Percentiles rank a stretch among this genome's conserved stretches.
These are phyloP conservation scores for Hafferia zeledoni DNA, from an alignment of 2,797 vertebrate species.

Conservation along the genomic window DNA sequence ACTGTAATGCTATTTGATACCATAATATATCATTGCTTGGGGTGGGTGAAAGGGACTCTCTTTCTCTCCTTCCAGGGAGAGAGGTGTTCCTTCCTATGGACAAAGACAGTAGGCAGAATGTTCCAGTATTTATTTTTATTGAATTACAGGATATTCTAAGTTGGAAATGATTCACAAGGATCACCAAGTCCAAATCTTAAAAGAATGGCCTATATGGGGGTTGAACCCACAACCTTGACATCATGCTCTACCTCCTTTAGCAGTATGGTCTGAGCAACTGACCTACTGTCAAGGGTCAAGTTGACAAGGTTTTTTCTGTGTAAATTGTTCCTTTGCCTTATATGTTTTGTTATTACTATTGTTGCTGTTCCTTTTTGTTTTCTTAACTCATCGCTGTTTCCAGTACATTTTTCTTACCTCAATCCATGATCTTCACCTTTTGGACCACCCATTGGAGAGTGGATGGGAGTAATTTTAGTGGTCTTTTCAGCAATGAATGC, in stretches of 20 bases:
- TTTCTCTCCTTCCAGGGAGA: not conserved
- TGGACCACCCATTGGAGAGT: not conserved
- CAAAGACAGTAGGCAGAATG: not conserved
- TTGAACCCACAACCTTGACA: not conserved
- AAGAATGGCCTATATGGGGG: too few relatives aligned
- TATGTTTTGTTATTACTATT: not conserved
- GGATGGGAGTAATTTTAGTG: not conserved
- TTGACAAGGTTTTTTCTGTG: fast-evolving
- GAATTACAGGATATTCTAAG: not conserved
- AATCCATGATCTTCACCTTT: not conserved
- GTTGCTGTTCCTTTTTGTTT: not conserved
- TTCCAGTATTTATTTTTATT: not conserved
- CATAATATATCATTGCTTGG: not conserved
- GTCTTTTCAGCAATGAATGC: not conserved
- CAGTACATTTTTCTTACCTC: not conserved
- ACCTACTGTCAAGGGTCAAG: not conserved
- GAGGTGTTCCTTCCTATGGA: not conserved
- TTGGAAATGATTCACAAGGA: not conserved
- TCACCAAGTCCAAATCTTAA: not conserved
- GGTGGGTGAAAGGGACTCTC: fast-evolving
- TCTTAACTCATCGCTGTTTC: not conserved
- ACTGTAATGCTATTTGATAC: not conserved
- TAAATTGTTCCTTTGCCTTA: not conserved
- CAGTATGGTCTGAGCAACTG: not conserved
- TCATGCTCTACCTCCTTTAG: not conserved